Evolutionary conservation across 1,140 invertebrate species (phyloP).

Genomic region (Drosophila repletoides): DNA sequence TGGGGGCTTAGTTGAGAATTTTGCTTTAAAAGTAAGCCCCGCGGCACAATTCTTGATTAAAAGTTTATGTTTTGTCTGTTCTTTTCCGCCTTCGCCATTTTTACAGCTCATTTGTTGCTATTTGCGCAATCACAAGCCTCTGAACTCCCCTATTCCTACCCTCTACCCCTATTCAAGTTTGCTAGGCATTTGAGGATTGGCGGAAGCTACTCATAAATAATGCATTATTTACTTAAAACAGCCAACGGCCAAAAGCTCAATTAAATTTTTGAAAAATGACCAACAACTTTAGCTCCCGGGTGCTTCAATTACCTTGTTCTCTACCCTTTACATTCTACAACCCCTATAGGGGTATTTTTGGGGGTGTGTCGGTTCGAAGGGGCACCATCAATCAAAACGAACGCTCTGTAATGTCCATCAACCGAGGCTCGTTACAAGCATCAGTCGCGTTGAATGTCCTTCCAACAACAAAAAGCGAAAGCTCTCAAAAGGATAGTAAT

Average conservation of each 20-base stretch:
- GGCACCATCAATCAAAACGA: constrained; percentile 61
- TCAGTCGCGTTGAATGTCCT: constrained; percentile 26
- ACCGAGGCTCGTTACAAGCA: constrained; percentile 59
- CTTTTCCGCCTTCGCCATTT: constrained; percentile 35
- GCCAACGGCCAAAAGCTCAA: constrained; percentile 64
- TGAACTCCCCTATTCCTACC: too few species aligned
- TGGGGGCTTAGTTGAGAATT: constrained; percentile 17
- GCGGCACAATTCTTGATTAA: constrained; percentile 59
- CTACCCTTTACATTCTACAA: too few species aligned
- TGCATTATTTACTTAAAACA: constrained; percentile 75
- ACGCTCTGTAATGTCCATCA: constrained; percentile 34
- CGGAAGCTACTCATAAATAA: constrained; percentile 61
- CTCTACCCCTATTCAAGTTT: constrained; percentile 1
- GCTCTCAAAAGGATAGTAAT: background rate
- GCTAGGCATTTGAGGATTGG: constrained; percentile 5
- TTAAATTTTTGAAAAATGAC: constrained; percentile 72
- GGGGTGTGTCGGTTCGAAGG: background rate
- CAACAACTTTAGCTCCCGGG: constrained; percentile 17
- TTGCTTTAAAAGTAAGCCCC: constrained; percentile 29
- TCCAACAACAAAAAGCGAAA: constrained; percentile 14
- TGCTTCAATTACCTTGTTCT: too few species aligned
- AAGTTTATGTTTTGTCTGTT: constrained; percentile 59
- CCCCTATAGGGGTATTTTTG: too few species aligned
- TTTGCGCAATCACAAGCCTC: constrained; percentile 43
- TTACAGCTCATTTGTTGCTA: constrained; percentile 69